Base-by-base conservation (phyloP, 2,797 vertebrate species). In the Danionella dracula region DNA sequence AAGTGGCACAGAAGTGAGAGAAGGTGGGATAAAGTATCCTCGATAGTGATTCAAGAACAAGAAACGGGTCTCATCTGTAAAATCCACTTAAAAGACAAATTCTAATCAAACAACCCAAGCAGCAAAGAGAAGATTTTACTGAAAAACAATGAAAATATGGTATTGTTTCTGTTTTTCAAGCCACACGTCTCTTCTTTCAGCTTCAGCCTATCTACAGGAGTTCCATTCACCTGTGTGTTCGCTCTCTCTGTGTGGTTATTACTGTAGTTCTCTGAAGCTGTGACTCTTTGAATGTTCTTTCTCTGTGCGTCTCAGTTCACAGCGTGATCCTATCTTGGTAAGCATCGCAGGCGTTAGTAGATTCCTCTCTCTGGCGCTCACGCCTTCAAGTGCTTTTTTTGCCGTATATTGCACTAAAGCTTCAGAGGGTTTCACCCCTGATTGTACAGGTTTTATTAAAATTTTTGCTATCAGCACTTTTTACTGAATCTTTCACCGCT, bases 351-450 rank as follows among this genome's bases (percentile, higher is more conserved):
- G 41, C 63, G 77, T 75, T 69, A 65, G 73, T 61, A 51, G 62
- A 54, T 54, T 54, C 45, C 66, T 51, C 37, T n/a, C 53, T 48
- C 72, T 72, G 8, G 8, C 9, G 3, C 70, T 73, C 58, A 66
- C 55, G 59, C 41, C 29, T 64, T 66, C 48, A 78, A 80, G 78
- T 79, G 75, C 70, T 83, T 78, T 59, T 78, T 73, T 2, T 55
- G 77, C 76, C 79, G 64, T 81, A 67, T 81, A 67, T 81, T 83
- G 83, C 85, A 86, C 83, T 86, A 79, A 84, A 82, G 76, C 73
- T 81, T 79, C 71, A 68, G 71, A 75, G 45, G 67, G 50, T 27
- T 27, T 27, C 51, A 57, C 70, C 66, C 41, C 44, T 70, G 58
- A 45, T 71, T 65, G 23, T 64, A 73, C 78, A 81, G 72, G 66